A percentile compares a stretch with the other conserved stretches of the same genome.
These are phyloP conservation scores for Pelvicachromis taeniatus DNA, from an alignment of 2,113 vertebrate genomes.

Conservation along the genomic window DNA sequence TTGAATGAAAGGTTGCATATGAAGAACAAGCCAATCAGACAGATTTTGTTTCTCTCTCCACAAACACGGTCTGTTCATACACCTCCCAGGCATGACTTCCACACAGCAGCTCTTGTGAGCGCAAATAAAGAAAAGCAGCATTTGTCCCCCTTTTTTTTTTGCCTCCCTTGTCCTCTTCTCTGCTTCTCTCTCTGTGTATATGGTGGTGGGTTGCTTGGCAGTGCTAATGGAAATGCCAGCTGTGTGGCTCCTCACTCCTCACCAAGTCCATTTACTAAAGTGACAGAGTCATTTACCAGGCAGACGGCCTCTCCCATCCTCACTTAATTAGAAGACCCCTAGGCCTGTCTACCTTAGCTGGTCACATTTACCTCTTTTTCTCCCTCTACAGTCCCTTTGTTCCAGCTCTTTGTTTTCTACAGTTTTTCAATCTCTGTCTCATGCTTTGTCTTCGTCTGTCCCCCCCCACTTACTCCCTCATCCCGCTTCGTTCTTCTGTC, in stretches of 20 bases:
- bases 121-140: conserved; percentile 22
- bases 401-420: conserved; percentile 31
- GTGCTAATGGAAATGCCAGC: conserved; percentile 76
- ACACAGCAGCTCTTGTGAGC: not conserved
- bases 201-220: conserved; percentile 38
- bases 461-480: not conserved
- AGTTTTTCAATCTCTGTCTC: conserved; percentile 33
- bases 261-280: conserved; percentile 78
- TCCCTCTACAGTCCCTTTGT: conserved; percentile 2
- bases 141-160: not conserved
- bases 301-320: conserved; percentile 68
- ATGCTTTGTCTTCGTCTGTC: not conserved
- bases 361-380: conserved; percentile 44
- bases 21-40: not conserved
- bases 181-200: conserved; percentile 8
- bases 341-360: conserved; percentile 63
- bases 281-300: conserved; percentile 81
- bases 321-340: conserved; percentile 79
- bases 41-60: not conserved
- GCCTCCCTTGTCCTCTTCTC: not conserved
- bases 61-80: not conserved
- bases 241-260: conserved; percentile 67
- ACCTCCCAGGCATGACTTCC: not conserved
- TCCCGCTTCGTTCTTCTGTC: not conserved
- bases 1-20: not conserved